Percentiles rank a stretch among this genome's conserved stretches.
Evolutionary conservation across 2,888 invertebrate species (phyloP).

Genomic region (Myopa tessellatipennis): DNA sequence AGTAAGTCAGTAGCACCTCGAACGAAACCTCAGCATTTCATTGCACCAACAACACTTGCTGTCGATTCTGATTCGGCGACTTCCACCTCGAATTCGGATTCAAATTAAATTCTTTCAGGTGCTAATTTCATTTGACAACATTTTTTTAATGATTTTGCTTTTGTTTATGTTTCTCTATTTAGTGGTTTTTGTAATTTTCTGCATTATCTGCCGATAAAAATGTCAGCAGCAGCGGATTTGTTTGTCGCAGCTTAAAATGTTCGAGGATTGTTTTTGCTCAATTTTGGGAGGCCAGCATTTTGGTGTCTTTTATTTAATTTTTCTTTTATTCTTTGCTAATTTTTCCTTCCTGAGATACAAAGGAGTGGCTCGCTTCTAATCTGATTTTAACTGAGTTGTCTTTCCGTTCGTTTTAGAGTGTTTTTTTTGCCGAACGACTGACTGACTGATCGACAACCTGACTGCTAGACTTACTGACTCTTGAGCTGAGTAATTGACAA

Average conservation of each 20-base stretch:
- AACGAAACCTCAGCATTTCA: background rate
- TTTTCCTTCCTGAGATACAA: background rate
- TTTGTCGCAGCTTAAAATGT: too few species aligned
- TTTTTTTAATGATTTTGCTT: background rate
- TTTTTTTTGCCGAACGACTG: too few species aligned
- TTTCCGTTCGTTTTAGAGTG: background rate
- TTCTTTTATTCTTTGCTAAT: background rate
- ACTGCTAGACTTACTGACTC: background rate
- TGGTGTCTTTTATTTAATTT: background rate
- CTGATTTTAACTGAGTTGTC: constrained; percentile 16
- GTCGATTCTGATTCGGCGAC: constrained; percentile 10
- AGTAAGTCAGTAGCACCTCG: constrained; percentile 1
- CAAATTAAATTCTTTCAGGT: constrained; percentile 15
- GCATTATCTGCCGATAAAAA: background rate
- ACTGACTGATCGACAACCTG: background rate
- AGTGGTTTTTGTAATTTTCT: background rate
- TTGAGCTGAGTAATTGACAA: constrained; percentile 9
- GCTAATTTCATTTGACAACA: constrained; percentile 31
- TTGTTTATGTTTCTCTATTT: too few species aligned
- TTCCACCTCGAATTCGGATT: background rate
- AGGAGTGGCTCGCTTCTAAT: constrained; percentile 24
- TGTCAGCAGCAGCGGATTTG: too few species aligned
- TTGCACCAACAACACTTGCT: constrained; percentile 1
- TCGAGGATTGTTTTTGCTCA: background rate
- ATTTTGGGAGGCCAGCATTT: background rate